Conservation (phyloP, 2,888 invertebrate species). For the Bursaphelenchus okinawaensis region DNA sequence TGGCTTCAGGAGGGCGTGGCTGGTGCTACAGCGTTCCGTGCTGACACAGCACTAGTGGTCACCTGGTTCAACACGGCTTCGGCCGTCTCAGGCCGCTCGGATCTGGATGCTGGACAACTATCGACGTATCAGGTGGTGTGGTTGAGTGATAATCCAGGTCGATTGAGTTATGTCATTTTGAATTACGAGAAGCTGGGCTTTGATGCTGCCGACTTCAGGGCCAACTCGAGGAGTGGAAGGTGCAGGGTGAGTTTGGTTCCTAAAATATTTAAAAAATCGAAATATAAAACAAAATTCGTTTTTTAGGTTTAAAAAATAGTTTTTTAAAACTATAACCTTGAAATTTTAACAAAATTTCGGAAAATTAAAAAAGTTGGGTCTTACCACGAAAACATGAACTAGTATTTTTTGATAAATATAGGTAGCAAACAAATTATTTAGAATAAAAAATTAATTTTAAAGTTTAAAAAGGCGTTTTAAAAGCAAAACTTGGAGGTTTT, state of each 20-base stretch:
- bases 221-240: slow-evolving; percentile 51
- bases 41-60: slow-evolving; percentile 80
- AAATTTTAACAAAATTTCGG: too few species aligned
- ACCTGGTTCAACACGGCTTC: slow-evolving; percentile 91
- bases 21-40: slow-evolving; percentile 81
- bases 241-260: too few species aligned
- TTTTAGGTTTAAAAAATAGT: too few species aligned
- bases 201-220: slow-evolving; percentile 67
- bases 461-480: too few species aligned
- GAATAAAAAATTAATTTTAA: too few species aligned
- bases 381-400: too few species aligned
- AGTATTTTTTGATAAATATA: too few species aligned
- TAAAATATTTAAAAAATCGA: not conserved
- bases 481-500: too few species aligned
- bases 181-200: slow-evolving; percentile 86
- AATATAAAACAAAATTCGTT: slow-evolving; percentile 7
- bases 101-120: slow-evolving; percentile 65
- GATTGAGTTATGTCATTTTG: slow-evolving; percentile 86
- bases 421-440: too few species aligned
- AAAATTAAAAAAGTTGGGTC: too few species aligned
- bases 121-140: slow-evolving; percentile 84
- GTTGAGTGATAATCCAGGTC: slow-evolving; percentile 66
- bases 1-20: slow-evolving; percentile 69
- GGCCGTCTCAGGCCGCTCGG: slow-evolving; percentile 52
- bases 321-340: slow-evolving; percentile 3